A percentile compares a stretch with the other conserved stretches of the same genome.
Evolutionary conservation across 2,113 vertebrate genomes (phyloP).

Genomic region (Chascanopsetta lugubris): DNA sequence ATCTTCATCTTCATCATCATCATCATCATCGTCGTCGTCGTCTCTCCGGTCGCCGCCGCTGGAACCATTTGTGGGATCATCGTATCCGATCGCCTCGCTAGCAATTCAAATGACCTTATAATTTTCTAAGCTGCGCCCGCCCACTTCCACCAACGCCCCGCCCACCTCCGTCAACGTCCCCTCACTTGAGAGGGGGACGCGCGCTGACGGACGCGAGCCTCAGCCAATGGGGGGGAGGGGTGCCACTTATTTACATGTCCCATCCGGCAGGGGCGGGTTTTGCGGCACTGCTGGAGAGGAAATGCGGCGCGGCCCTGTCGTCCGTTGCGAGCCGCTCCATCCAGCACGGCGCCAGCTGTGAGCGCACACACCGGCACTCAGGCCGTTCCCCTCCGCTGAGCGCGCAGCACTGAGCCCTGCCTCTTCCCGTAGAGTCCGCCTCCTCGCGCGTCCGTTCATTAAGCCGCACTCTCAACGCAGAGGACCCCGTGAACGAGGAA

Average conservation of each 20-base stretch:
- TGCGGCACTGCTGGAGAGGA: slow-evolving; percentile 52
- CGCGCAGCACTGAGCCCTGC: slow-evolving; percentile 27
- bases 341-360: not conserved
- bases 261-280: slow-evolving; percentile 56
- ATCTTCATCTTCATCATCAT: slow-evolving; percentile 62
- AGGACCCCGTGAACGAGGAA: slow-evolving; percentile 5
- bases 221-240: slow-evolving; percentile 49
- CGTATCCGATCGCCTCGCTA: slow-evolving; percentile 50
- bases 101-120: slow-evolving; percentile 86
- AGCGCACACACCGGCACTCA: slow-evolving; percentile 14
- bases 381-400: slow-evolving; percentile 47
- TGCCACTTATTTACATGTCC: not conserved
- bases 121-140: slow-evolving; percentile 77
- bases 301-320: slow-evolving; percentile 68
- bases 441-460: slow-evolving; percentile 30
- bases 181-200: slow-evolving; percentile 46
- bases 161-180: slow-evolving; percentile 62
- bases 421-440: slow-evolving; percentile 17
- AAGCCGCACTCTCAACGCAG: slow-evolving; percentile 3
- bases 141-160: slow-evolving; percentile 62
- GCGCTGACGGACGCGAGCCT: slow-evolving; percentile 45
- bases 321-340: not conserved
- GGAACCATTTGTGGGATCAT: slow-evolving; percentile 56
- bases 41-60: no score
- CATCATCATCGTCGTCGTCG: no score